phyloP scores from a whole-genome alignment of 2,888 invertebrate species.

The Ceratothoa steindachneri region DNA sequence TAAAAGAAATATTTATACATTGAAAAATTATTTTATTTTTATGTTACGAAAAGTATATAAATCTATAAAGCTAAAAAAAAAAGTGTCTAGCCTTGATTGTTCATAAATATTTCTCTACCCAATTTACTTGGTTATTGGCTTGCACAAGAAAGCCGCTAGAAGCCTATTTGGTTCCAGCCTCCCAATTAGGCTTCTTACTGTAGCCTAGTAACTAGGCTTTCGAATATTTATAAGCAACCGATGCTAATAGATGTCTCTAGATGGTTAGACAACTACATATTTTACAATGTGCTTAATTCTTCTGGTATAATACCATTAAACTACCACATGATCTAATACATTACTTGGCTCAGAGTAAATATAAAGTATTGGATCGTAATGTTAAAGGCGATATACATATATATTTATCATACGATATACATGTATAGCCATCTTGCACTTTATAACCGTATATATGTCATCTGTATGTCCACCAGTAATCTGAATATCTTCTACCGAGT shows the following conservation, averaged over 20 bases:
- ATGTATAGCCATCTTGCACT: not conserved
- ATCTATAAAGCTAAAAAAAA: slow-evolving; percentile 19
- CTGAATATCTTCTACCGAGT: not conserved
- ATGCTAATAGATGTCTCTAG: not conserved
- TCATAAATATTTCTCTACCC: slow-evolving; percentile 24
- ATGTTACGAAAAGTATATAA: slow-evolving; percentile 15
- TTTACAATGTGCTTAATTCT: not conserved
- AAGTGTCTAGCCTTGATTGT: slow-evolving; percentile 36
- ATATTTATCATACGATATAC: no score
- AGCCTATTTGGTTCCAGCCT: slow-evolving; percentile 48
- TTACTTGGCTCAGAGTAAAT: not conserved
- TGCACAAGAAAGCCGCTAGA: slow-evolving; percentile 14
- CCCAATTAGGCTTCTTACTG: slow-evolving; percentile 46
- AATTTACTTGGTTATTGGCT: not conserved
- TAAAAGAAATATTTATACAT: no score
- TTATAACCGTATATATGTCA: not conserved
- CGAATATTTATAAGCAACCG: not conserved
- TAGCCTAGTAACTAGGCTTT: not conserved
- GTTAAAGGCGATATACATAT: no score
- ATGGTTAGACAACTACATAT: slow-evolving; percentile 17
- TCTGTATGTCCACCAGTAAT: not conserved
- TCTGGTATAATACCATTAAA: not conserved
- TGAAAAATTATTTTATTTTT: not conserved
- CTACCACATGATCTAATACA: not conserved
- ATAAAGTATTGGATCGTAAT: not conserved